Conservation (phyloP, 1,140 invertebrate genomes). For the Cherax destructor region DNA sequence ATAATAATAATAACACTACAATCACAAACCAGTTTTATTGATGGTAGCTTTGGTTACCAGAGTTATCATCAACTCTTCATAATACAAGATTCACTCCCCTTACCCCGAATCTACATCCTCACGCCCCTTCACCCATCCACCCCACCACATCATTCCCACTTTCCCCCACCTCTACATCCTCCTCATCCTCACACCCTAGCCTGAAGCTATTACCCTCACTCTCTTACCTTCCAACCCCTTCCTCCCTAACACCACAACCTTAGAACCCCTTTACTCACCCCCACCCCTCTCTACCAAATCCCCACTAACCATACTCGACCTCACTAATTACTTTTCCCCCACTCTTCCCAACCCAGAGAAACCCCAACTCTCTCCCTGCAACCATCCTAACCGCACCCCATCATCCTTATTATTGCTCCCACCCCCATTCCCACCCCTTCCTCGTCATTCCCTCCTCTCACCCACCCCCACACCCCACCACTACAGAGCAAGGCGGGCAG, state of each 20-base stretch:
- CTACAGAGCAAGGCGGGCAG: not conserved
- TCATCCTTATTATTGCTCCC: not conserved
- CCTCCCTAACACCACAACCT: no score
- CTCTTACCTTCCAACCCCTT: not conserved
- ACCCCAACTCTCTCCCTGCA: no score
- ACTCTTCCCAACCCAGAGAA: not conserved
- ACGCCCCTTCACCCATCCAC: not conserved
- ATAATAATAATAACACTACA: no score
- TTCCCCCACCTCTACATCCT: not conserved
- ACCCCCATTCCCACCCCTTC: not conserved
- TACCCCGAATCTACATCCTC: not conserved
- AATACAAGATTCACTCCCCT: not conserved
- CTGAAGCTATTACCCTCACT: not conserved
- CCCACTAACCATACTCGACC: not conserved
- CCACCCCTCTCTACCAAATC: not conserved
- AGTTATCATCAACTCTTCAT: not conserved
- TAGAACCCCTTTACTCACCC: not conserved
- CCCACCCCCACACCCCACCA: not conserved
- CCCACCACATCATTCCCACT: not conserved
- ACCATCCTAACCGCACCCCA: no score
- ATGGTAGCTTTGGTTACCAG: no score
- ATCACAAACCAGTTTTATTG: no score
- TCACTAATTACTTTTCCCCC: no score
- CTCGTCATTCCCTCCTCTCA: not conserved
- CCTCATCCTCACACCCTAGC: not conserved